Evolutionary conservation across 2,888 invertebrate genomes (phyloP).

Genomic region (Petrolisthes cinctipes): DNA sequence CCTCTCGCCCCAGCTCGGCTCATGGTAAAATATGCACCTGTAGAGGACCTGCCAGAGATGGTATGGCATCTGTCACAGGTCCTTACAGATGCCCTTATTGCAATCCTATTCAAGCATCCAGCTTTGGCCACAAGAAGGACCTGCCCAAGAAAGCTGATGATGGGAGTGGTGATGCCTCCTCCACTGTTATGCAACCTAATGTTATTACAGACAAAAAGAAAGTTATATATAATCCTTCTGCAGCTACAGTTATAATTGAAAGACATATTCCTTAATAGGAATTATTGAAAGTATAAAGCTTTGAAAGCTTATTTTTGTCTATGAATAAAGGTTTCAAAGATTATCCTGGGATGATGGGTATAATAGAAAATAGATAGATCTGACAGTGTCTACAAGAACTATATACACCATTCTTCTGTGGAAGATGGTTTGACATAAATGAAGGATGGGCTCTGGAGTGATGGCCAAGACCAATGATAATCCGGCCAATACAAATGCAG

Average conservation of each 20-base stretch:
- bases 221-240: slow-evolving; percentile 57
- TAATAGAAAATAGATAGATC: too few species aligned
- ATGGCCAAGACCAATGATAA: too few species aligned
- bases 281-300: neutral
- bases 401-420: too few species aligned
- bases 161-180: neutral
- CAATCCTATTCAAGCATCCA: slow-evolving; percentile 50
- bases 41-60: neutral
- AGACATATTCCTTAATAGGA: slow-evolving; percentile 45
- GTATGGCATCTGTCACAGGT: neutral
- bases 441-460: too few species aligned
- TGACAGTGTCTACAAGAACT: too few species aligned
- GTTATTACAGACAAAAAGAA: slow-evolving; percentile 27
- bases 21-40: slow-evolving; percentile 33
- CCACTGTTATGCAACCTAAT: neutral
- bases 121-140: slow-evolving; percentile 45
- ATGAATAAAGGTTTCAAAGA: too few species aligned
- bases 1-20: neutral
- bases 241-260: slow-evolving; percentile 57
- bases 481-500: too few species aligned
- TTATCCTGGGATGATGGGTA: too few species aligned
- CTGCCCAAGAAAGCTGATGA: neutral
- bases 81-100: slow-evolving; percentile 57
- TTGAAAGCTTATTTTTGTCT: too few species aligned
- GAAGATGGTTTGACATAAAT: too few species aligned